phyloP scores from a whole-genome alignment of 2,113 vertebrate species.

The Emydocephalus ijimae region DNA sequence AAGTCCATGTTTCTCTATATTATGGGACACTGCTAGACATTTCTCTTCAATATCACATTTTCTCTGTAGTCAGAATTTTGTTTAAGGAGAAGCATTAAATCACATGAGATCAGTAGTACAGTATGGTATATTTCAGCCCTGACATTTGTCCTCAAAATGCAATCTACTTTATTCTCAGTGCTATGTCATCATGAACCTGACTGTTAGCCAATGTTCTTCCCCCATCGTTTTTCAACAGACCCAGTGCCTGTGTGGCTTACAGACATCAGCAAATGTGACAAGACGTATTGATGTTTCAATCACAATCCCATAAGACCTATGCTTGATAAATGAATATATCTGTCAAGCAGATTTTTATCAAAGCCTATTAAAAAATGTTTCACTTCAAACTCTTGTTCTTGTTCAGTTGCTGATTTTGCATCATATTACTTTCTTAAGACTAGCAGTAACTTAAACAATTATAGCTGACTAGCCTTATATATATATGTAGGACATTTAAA shows the following conservation, averaged over 20 bases:
- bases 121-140: background rate
- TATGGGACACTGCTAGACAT: background rate
- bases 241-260: background rate
- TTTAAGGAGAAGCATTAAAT: background rate
- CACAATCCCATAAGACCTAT: background rate
- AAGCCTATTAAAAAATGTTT: background rate
- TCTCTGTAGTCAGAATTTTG: background rate
- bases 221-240: conserved; percentile 14
- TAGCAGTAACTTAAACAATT: background rate
- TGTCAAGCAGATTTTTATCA: conserved; percentile 1
- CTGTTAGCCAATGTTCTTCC: background rate
- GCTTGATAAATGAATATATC: conserved; percentile 12
- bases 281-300: conserved; percentile 15
- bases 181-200: background rate
- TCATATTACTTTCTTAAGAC: background rate
- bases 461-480: background rate
- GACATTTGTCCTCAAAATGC: background rate
- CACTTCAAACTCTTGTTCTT: background rate
- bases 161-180: background rate
- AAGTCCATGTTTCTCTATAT: background rate
- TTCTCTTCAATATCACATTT: background rate
- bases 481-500: background rate
- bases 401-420: background rate
- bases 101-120: background rate
- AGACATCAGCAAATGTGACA: conserved; percentile 9